A percentile compares a stretch with the other conserved stretches of the same genome.
Evolutionary conservation across 2,113 vertebrate species (phyloP).

Genomic region (Carettochelys insculpta): DNA sequence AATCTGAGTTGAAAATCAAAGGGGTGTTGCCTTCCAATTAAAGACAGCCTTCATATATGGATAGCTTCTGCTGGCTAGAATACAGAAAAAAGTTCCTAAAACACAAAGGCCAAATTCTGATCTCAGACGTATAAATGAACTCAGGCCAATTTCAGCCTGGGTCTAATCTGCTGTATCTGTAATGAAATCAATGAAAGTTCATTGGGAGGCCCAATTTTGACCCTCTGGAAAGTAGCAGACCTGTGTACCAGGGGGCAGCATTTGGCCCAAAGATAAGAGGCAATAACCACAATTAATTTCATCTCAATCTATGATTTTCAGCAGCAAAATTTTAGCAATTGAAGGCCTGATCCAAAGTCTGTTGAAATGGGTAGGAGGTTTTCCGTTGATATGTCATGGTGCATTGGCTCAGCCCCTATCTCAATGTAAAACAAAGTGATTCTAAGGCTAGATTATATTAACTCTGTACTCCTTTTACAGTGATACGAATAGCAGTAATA

Average conservation of each 20-base stretch:
- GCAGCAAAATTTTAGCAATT: neutral
- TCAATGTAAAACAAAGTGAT: neutral
- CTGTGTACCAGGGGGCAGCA: neutral
- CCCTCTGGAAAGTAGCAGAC: neutral
- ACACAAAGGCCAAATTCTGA: neutral
- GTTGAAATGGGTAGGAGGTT: neutral
- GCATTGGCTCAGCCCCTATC: neutral
- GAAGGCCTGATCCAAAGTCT: neutral
- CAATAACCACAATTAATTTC: neutral
- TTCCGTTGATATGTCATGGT: rapidly evolving
- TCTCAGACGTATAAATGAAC: neutral
- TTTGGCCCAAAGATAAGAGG: neutral
- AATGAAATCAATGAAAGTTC: slow-evolving; percentile 25
- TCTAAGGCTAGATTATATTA: neutral
- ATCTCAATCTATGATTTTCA: neutral
- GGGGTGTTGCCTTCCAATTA: neutral
- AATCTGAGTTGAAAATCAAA: slow-evolving; percentile 5
- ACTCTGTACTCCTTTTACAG: neutral
- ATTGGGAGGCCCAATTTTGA: neutral
- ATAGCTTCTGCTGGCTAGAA: slow-evolving; percentile 4
- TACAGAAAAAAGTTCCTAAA: neutral
- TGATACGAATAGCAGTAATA: neutral
- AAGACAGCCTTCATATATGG: neutral
- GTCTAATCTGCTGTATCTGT: slow-evolving; percentile 32
- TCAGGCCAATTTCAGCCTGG: neutral